phyloP scores from a whole-genome alignment of 2,797 vertebrate genomes.

The Gadopsis marmoratus region DNA sequence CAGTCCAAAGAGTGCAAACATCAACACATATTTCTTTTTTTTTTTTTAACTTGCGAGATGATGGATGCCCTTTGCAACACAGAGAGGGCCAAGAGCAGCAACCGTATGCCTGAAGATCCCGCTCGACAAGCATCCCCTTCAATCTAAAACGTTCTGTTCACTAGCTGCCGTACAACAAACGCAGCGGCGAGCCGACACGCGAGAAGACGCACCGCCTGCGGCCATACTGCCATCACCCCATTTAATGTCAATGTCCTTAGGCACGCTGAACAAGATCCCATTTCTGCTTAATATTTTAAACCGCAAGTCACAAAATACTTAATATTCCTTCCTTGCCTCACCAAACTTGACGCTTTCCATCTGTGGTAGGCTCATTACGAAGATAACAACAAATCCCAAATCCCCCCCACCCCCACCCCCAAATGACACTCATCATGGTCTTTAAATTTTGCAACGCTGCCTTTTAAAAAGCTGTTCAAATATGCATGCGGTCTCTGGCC shows the following conservation, averaged over 20 bases:
- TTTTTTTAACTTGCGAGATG: slow-evolving; percentile 14
- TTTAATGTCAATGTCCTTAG: slow-evolving; percentile 47
- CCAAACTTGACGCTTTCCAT: slow-evolving; percentile 46
- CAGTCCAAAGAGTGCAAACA: slow-evolving; percentile 23
- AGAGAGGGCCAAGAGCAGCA: slow-evolving; percentile 10
- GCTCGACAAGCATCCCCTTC: slow-evolving; percentile 12
- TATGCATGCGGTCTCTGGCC: slow-evolving; percentile 70
- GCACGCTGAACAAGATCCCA: slow-evolving; percentile 48
- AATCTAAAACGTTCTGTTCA: slow-evolving; percentile 17
- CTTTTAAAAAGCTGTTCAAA: slow-evolving; percentile 72
- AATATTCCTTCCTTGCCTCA: slow-evolving; percentile 40
- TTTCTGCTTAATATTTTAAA: slow-evolving; percentile 71
- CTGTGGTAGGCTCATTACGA: slow-evolving; percentile 41
- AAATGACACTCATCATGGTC: slow-evolving; percentile 61
- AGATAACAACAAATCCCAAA: slow-evolving; percentile 13
- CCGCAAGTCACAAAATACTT: slow-evolving; percentile 40
- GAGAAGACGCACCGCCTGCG: slow-evolving; percentile 40
- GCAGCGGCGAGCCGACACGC: slow-evolving; percentile 7
- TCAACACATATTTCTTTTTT: slow-evolving; percentile 15
- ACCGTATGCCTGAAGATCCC: slow-evolving; percentile 30
- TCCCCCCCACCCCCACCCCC: neutral
- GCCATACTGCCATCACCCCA: slow-evolving; percentile 34
- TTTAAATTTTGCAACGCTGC: slow-evolving; percentile 65
- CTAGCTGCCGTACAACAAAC: slow-evolving; percentile 26
- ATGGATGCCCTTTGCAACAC: slow-evolving; percentile 28